Percentiles rank a stretch among this genome's conserved stretches.
These are phyloP conservation scores for Notocelia uddmanniana DNA, from an alignment of 2,888 invertebrate species.

Conservation along the genomic window DNA sequence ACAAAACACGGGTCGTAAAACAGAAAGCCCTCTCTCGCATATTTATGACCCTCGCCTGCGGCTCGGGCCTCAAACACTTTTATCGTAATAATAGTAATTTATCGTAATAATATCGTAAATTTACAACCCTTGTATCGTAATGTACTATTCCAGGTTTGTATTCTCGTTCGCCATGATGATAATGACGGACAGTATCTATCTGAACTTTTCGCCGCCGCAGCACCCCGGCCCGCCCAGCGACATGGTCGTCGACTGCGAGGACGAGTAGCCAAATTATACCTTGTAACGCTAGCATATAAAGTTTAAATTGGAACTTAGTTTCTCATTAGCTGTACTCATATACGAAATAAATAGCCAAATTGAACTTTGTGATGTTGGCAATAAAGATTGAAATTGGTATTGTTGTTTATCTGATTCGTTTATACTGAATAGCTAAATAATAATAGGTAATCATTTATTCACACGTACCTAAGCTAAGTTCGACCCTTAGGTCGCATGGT, in stretches of 20 bases:
- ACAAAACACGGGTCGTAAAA: too few relatives aligned
- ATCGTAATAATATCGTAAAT: too few relatives aligned
- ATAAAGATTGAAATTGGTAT: conserved; percentile 5
- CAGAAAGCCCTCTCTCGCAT: too few relatives aligned
- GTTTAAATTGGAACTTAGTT: neutral
- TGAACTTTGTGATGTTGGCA: neutral
- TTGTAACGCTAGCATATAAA: conserved; percentile 12
- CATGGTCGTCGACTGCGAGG: conserved; percentile 73
- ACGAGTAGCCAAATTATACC: conserved; percentile 49
- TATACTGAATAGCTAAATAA: neutral
- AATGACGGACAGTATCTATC: conserved; percentile 66
- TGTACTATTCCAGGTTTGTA: conserved; percentile 66
- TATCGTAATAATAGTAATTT: too few relatives aligned
- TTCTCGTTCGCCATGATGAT: conserved; percentile 68
- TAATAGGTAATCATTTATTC: too few relatives aligned
- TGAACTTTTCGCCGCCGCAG: conserved; percentile 69
- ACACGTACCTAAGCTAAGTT: too few relatives aligned
- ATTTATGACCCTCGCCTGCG: too few relatives aligned
- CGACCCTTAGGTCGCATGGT: too few relatives aligned
- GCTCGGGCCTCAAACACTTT: too few relatives aligned
- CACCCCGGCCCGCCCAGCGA: conserved; percentile 76
- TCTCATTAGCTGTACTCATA: too few relatives aligned
- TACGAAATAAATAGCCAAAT: conserved; percentile 34
- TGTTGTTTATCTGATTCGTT: neutral
- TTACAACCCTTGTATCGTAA: too few relatives aligned